Evolutionary conservation across 2,113 vertebrate species (phyloP), one percentile per base, ranked within the genome.

Genomic region (Chlamydotis undulata): DNA sequence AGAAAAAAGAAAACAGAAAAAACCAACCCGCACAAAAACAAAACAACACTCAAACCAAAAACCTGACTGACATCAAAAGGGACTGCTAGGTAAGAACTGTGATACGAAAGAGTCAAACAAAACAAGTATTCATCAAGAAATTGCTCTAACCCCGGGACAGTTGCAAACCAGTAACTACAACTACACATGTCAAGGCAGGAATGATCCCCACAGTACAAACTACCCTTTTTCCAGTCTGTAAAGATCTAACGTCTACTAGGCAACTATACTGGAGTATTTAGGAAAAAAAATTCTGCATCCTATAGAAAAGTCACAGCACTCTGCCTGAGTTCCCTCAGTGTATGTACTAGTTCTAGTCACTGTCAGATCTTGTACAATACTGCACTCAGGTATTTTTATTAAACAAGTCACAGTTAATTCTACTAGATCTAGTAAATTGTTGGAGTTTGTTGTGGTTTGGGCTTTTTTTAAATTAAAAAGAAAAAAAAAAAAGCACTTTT

Each of bases 331-430:
- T 35, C 37, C 29, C 19, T 39, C 22, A 17, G 35, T 12, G 28
- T 2, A 4, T 3, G 7, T 1, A 8, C n/a, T 29, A 29, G 12
- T n/a, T 35, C 35, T n/a, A 55, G 7, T 23, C 41, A 43, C 41
- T 43, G 41, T 15, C 41, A 43, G 41, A 15, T 43, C 41, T 43
- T 16, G 41, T 43, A 43, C 41, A 43, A 43, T 43, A 43, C 41
- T 43, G 41, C 41, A 6, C 41, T 43, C 41, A 3, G 14, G 12
- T n/a, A 4, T n/a, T 56, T 61, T 43, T 28, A 43, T n/a, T 56
- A 31, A 37, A 49, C 11, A 60, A 78, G 19, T 37, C 64, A 60
- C 57, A 70, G n/a, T 29, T 39, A 45, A 49, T 89, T 57, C 41
- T 37, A 56, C 19, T 43, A 79, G n/a, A 15, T 79, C 19, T 67